Evolutionary conservation across 2,797 vertebrate genomes (phyloP).

Genomic region (Harpagifer antarcticus): DNA sequence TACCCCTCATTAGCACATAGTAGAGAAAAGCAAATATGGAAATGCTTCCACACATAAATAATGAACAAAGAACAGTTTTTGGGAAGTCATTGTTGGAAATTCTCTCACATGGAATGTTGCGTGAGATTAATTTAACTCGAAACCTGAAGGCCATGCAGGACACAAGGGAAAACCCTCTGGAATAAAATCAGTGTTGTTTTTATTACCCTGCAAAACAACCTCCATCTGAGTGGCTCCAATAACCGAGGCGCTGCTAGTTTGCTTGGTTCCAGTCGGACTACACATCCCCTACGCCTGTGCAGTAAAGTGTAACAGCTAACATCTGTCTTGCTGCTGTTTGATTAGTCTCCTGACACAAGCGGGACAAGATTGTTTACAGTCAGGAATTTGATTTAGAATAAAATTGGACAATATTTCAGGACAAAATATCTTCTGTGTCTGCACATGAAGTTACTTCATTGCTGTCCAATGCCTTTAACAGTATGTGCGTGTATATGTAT

Average conservation of each 20-base stretch:
- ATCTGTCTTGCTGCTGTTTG: constrained; percentile 71
- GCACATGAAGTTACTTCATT: not conserved
- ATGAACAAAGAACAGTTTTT: constrained; percentile 27
- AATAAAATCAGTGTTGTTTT: not conserved
- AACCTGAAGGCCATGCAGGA: constrained; percentile 1
- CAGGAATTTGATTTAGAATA: constrained; percentile 29
- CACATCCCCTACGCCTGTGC: constrained; percentile 49
- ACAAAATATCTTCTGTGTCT: constrained; percentile 5
- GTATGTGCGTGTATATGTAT: not conserved
- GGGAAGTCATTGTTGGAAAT: constrained; percentile 19
- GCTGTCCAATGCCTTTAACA: not conserved
- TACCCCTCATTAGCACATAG: constrained; percentile 43
- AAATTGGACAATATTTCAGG: constrained; percentile 15
- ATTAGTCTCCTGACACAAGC: constrained; percentile 62
- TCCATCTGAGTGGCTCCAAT: constrained; percentile 30
- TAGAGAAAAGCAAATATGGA: constrained; percentile 27
- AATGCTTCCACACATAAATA: not conserved
- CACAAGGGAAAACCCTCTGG: not conserved
- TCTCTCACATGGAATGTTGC: not conserved
- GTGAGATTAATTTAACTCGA: not conserved
- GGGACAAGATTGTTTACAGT: constrained; percentile 40
- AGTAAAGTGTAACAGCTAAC: constrained; percentile 63
- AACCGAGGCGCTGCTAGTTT: constrained; percentile 4
- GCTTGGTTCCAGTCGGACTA: constrained; percentile 15
- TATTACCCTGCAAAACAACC: constrained; percentile 34